phyloP scores from a whole-genome alignment of 2,797 vertebrate species.

The Ctenochaetus hawaiiensis region DNA sequence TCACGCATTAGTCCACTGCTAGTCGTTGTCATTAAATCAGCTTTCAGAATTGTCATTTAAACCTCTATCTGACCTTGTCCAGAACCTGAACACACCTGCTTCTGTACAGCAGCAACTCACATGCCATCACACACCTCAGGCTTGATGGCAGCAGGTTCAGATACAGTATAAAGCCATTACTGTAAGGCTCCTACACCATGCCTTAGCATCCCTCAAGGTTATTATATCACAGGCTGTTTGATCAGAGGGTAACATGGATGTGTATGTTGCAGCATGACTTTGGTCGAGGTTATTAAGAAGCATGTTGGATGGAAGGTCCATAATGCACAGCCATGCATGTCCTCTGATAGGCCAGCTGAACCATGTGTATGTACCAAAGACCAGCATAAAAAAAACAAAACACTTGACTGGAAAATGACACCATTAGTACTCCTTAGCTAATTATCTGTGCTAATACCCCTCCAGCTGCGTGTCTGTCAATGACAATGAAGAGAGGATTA shows the following conservation, averaged over 20 bases:
- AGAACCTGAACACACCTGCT: slow-evolving; percentile 30
- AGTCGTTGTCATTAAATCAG: slow-evolving; percentile 28
- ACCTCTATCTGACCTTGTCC: slow-evolving; percentile 52
- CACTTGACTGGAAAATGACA: slow-evolving; percentile 43
- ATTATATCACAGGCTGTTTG: slow-evolving; percentile 34
- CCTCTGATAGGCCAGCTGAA: slow-evolving; percentile 32
- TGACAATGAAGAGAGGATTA: slow-evolving; percentile 56
- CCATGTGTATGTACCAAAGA: slow-evolving; percentile 31
- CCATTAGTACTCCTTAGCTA: slow-evolving; percentile 58
- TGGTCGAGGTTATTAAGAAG: slow-evolving; percentile 50
- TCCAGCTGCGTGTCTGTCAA: slow-evolving; percentile 45
- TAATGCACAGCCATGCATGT: slow-evolving; percentile 41
- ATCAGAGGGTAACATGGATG: slow-evolving; percentile 33
- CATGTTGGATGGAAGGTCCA: slow-evolving; percentile 40
- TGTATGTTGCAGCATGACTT: slow-evolving; percentile 48
- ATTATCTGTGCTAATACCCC: slow-evolving; percentile 59
- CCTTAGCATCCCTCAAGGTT: slow-evolving; percentile 19
- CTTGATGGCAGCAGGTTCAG: slow-evolving; percentile 31
- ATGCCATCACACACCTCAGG: slow-evolving; percentile 8
- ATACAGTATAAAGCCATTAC: slow-evolving; percentile 25
- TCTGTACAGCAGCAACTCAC: slow-evolving; percentile 39
- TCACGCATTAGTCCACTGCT: background rate
- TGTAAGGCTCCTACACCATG: slow-evolving; percentile 8
- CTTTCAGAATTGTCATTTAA: slow-evolving; percentile 36
- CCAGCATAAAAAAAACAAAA: slow-evolving; percentile 15